phyloP scores from a whole-genome alignment of 2,888 invertebrate species.

The Arrhopalites spinosus region DNA sequence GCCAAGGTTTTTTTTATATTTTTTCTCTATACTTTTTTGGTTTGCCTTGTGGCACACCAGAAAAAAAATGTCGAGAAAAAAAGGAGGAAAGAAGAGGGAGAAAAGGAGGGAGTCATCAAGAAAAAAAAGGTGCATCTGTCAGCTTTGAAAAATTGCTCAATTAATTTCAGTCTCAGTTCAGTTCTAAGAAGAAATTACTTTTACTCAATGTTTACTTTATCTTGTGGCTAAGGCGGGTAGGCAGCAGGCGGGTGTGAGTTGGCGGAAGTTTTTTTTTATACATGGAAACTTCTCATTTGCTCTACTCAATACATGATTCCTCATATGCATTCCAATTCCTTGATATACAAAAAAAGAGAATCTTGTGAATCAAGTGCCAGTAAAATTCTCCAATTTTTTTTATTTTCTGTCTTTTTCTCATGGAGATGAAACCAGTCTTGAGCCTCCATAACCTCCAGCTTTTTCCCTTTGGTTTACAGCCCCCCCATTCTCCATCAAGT shows the following conservation, averaged over 20 bases:
- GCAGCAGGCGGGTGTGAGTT: not conserved
- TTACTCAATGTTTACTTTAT: slow-evolving; percentile 36
- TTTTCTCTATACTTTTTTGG: not conserved
- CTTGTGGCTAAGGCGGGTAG: slow-evolving; percentile 3
- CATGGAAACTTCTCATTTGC: no score
- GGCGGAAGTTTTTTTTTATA: not conserved
- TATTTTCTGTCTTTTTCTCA: no score
- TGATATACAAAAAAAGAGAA: not conserved
- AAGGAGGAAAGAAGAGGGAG: not conserved
- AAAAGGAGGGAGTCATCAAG: slow-evolving; percentile 27
- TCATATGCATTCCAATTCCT: not conserved
- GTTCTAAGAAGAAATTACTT: slow-evolving; percentile 31
- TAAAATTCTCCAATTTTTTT: no score
- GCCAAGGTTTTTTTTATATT: not conserved
- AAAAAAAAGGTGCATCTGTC: slow-evolving; percentile 37
- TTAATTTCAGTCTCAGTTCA: slow-evolving; percentile 40
- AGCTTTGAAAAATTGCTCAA: slow-evolving; percentile 42
- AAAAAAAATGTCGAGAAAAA: not conserved
- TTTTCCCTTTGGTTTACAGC: not conserved
- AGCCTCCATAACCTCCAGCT: no score
- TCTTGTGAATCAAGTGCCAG: no score
- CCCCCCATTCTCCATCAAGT: not conserved
- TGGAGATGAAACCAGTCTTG: no score
- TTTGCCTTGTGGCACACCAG: not conserved
- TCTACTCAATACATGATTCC: no score